Evolutionary conservation across 2,797 vertebrate species (phyloP), one percentile per base, ranked within the genome.

Genomic region (Cheirogaleus major): DNA sequence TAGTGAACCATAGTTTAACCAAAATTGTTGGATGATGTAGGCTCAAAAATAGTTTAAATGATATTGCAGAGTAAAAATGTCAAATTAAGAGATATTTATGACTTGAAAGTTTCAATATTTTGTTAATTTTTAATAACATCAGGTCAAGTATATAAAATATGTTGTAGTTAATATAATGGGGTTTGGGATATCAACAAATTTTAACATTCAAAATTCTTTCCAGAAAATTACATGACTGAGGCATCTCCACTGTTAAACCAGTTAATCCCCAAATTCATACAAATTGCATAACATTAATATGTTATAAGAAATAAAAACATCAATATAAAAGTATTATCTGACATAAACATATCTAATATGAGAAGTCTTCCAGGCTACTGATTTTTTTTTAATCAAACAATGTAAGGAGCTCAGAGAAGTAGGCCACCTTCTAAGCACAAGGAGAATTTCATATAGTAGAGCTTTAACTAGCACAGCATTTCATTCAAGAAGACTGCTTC

Each of bases 401-500:
- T 97, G 55, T 63, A 84, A 80, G 63, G 89, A 81, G 96, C 94
- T 95, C 97, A 78, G 96, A 98, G 98, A 99, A 99, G 97, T 98
- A 98, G 98, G 98, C 93, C 98, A 98, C 57, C 45, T 94, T 97
- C 96, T 96, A 97, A 97, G 91, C 93, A 96, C 78, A 91, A 4
- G 0, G 67, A 98, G 95, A 89, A 97, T 61, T 86, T 18, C 65
- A 70, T 65, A 55, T 43, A 98, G 96, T 32, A 59, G 95, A 96
- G 96, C 96, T 98, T 96, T 98, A 97, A 98, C 96, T 97, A 97
- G 98, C 95, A 96, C 95, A 98, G 97, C 95, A 18, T 89, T 98
- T 97, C 98, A 98, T 98, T 98, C 98, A 98, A 97, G 97, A 98
- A 98, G 97, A 86, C 97, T 90, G 91, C 98, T 98, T 98, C 97